Percentiles rank a stretch among this genome's conserved stretches.
Conservation (phyloP, 2,888 invertebrate species). For the Ptychoptera contaminata region DNA sequence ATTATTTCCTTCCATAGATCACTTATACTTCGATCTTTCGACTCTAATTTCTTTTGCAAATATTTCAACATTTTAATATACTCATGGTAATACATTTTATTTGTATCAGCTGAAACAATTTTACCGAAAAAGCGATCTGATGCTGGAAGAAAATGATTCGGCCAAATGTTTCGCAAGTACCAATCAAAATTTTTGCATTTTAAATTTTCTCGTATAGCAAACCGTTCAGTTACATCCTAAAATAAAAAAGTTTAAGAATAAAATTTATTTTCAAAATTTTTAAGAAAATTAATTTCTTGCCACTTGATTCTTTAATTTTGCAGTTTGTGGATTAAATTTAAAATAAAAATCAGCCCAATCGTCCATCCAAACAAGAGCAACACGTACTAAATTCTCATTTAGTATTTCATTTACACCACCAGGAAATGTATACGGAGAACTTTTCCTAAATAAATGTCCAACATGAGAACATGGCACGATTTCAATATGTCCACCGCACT, state of each 20-base stretch:
- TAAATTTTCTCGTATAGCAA: slow-evolving; percentile 51
- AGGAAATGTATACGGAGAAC: slow-evolving; percentile 89
- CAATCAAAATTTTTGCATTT: slow-evolving; percentile 79
- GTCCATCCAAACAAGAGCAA: slow-evolving; percentile 96
- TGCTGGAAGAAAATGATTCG: slow-evolving; percentile 87
- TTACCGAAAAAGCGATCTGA: slow-evolving; percentile 79
- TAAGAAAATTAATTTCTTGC: neutral
- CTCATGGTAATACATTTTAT: slow-evolving; percentile 4
- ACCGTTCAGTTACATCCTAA: slow-evolving; percentile 45
- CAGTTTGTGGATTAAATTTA: slow-evolving; percentile 58
- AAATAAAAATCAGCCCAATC: slow-evolving; percentile 89
- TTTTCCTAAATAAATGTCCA: slow-evolving; percentile 82
- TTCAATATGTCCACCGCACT: slow-evolving; percentile 81
- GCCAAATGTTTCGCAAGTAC: slow-evolving; percentile 93
- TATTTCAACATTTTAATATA: slow-evolving; percentile 7
- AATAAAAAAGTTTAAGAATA: slow-evolving; percentile 29
- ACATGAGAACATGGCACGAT: slow-evolving; percentile 88
- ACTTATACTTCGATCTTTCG: too few relatives aligned
- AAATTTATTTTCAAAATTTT: slow-evolving; percentile 18
- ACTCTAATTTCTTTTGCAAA: slow-evolving; percentile 2
- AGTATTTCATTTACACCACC: slow-evolving; percentile 79
- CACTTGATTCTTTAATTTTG: slow-evolving; percentile 15
- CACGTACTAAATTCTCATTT: slow-evolving; percentile 79
- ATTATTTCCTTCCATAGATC: slow-evolving; percentile 19
- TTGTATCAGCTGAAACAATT: slow-evolving; percentile 33